phyloP scores from a whole-genome alignment of 2,797 vertebrate genomes.

The Clarias platycephalus region DNA sequence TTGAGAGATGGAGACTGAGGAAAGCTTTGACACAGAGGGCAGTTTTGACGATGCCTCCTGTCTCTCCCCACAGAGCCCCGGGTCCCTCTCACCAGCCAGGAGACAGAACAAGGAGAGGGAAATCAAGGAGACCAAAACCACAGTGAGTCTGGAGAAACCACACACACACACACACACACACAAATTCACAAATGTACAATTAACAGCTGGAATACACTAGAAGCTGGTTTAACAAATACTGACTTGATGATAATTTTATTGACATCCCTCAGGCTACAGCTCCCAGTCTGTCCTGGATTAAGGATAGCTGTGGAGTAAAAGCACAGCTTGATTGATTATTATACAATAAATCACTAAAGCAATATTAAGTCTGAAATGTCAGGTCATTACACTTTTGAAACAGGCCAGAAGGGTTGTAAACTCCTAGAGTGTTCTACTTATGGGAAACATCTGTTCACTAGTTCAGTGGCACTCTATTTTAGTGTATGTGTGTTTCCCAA shows the following conservation, averaged over 20 bases:
- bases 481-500: constrained; percentile 14
- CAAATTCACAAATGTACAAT: constrained; percentile 19
- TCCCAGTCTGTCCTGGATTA: neutral
- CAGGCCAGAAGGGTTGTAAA: constrained; percentile 32
- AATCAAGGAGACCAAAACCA: constrained; percentile 86
- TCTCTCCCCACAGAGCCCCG: constrained; percentile 86
- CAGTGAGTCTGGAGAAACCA: constrained; percentile 75
- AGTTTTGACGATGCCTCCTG: constrained; percentile 84
- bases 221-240: neutral
- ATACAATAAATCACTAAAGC: neutral
- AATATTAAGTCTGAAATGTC: constrained; percentile 11
- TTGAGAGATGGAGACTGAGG: constrained; percentile 66
- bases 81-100: constrained; percentile 84
- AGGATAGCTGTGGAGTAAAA: neutral
- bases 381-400: constrained; percentile 11
- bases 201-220: neutral
- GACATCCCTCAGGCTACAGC: constrained; percentile 5
- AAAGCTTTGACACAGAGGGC: constrained; percentile 84
- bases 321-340: neutral
- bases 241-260: constrained; percentile 13
- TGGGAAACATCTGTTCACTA: constrained; percentile 50
- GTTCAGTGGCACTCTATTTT: constrained; percentile 34
- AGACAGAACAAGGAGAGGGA: constrained; percentile 86
- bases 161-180: neutral
- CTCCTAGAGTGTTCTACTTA: constrained; percentile 37